A percentile compares a stretch with the other conserved stretches of the same genome.
Evolutionary conservation across 2,797 vertebrate genomes (phyloP).

Genomic region (Acanthopagrus latus): DNA sequence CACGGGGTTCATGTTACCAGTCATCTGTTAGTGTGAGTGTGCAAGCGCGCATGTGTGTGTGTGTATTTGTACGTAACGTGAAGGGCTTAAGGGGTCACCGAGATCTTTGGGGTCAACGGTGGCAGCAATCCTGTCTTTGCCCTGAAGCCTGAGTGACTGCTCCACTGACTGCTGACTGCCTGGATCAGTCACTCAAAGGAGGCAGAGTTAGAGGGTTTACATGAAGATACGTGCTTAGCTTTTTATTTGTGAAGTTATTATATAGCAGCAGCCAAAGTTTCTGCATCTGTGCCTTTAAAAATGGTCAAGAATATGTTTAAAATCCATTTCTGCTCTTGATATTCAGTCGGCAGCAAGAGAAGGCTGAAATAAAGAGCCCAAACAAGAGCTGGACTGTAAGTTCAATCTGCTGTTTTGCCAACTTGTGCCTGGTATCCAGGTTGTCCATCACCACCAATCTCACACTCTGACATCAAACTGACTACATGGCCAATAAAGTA

Average conservation of each 20-base stretch:
- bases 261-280: background rate
- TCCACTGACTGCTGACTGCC: conserved; percentile 15
- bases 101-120: conserved; percentile 59
- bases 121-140: conserved; percentile 36
- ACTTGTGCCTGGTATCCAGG: conserved; percentile 14
- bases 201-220: background rate
- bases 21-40: conserved; percentile 37
- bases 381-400: background rate
- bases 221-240: background rate
- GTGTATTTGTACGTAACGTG: conserved; percentile 25
- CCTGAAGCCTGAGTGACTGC: conserved; percentile 32
- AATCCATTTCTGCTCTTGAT: conserved; percentile 4
- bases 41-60: conserved; percentile 18
- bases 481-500: conserved; percentile 27
- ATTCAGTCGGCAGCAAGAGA: conserved; percentile 3
- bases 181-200: conserved; percentile 4
- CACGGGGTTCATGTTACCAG: conserved; percentile 73
- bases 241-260: background rate
- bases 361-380: background rate
- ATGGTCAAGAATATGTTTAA: conserved; percentile 2
- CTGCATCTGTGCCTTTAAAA: background rate
- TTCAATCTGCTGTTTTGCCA: conserved; percentile 15
- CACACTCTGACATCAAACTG: conserved; percentile 16
- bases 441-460: conserved; percentile 18
- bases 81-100: conserved; percentile 55